phyloP scores from a whole-genome alignment of 1,140 invertebrate genomes.

The Drosophila murphyi region DNA sequence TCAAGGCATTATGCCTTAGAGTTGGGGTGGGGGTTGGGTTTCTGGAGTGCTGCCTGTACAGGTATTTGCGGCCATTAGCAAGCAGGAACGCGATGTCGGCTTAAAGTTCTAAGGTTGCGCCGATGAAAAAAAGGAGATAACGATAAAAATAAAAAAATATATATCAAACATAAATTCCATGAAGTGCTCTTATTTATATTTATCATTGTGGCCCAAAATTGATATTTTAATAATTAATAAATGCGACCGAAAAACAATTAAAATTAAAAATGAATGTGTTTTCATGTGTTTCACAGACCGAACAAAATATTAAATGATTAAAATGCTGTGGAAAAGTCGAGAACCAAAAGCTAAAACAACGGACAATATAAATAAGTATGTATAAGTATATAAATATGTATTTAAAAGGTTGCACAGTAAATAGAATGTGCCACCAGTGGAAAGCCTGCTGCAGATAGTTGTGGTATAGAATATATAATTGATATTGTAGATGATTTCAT shows the following conservation, averaged over 20 bases:
- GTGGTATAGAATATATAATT: background rate
- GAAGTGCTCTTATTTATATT: background rate
- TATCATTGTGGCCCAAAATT: conserved; percentile 21
- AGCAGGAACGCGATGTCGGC: conserved; percentile 56
- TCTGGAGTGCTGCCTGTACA: conserved; percentile 34
- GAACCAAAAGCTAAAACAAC: background rate
- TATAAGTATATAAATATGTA: too few species aligned
- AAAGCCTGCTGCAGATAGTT: background rate
- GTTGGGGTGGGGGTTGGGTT: conserved; percentile 40
- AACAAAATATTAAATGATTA: too few species aligned
- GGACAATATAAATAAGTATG: too few species aligned
- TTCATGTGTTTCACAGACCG: background rate
- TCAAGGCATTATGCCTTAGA: conserved; percentile 22
- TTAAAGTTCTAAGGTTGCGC: conserved; percentile 67
- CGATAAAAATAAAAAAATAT: conserved; percentile 20
- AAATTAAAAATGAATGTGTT: conserved; percentile 33
- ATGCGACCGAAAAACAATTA: conserved; percentile 17
- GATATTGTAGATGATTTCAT: too few species aligned
- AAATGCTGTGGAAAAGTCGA: background rate
- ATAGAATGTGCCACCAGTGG: background rate
- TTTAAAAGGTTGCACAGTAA: too few species aligned
- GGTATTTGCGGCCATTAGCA: conserved; percentile 74
- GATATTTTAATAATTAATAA: conserved; percentile 45
- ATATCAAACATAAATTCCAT: background rate
- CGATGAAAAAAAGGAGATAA: conserved; percentile 43